Base-by-base conservation (phyloP, 2,113 vertebrate genomes). In the Ameiurus melas region DNA sequence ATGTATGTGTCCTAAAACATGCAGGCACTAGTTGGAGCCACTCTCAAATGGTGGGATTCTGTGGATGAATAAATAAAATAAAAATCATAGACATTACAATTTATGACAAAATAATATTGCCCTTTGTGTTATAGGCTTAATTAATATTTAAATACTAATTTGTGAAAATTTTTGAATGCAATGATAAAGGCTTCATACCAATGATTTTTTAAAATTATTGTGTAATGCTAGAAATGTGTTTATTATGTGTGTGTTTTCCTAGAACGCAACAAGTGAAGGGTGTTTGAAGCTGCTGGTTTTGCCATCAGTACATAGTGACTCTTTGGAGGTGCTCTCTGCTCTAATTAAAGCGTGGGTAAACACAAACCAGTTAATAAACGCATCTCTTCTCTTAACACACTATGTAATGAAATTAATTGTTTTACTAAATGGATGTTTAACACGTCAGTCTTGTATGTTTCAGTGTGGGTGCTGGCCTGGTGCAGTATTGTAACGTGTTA, bases 201-300 rank as follows among this genome's bases (percentile, higher is more conserved):
- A 36, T 10, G 70, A 14, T 58, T 53, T 57, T 39, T 43, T 36
- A 36, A 36, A 36, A 57, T 55, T 36, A 43, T 36, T 57, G 14
- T 68, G 25, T 71, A 58, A 20, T 30, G 8, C 13, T 57, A n/a
- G 12, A 81, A 33, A 57, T 62, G 30, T 57, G 6, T 27, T 27
- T 0, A n/a, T n/a, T n/a, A n/a, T n/a, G n/a, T n/a, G n/a, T 0
- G 27, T 90, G 27, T 90, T 17, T 91, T 36, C n/a, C 10, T 90
- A 98, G 97, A 97, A 94, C 90, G 92, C 96, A 86, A 94, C 96
- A 53, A 96, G 96, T 5, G 97, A 98, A 1, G 97, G 97, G 16
- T 95, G 95, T 10, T 85, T 98, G 85, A 94, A 93, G 87, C 66
- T 97, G 92, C 89, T 98, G 86, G 92, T 97, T 8, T 93, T 98